A percentile compares a stretch with the other conserved stretches of the same genome.
Conservation (phyloP, 2,113 vertebrate species). For the Channa maculata region DNA sequence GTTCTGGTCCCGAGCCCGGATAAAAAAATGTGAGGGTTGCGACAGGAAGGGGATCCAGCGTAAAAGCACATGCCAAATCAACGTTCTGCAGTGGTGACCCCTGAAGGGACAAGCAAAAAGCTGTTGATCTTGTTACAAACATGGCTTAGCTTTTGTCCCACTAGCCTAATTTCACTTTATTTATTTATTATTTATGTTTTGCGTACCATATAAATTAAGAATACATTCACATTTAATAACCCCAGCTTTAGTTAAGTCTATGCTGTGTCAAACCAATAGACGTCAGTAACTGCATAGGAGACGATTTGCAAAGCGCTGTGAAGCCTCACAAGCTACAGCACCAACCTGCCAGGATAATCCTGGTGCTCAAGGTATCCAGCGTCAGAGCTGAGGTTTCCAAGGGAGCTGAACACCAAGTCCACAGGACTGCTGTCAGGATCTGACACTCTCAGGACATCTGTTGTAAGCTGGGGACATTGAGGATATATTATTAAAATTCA, state of each 20-base stretch:
- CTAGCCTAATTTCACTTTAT: too few relatives aligned
- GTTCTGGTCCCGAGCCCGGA: too few relatives aligned
- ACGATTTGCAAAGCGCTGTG: constrained; percentile 9
- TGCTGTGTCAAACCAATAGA: not conserved
- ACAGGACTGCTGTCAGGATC: constrained; percentile 85
- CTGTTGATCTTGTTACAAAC: too few relatives aligned
- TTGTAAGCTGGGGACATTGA: constrained; percentile 69
- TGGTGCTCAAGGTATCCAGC: constrained; percentile 88
- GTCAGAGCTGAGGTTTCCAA: constrained; percentile 84
- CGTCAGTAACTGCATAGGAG: not conserved
- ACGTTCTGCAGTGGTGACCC: too few relatives aligned
- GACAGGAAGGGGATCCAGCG: too few relatives aligned
- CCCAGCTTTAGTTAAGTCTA: not conserved
- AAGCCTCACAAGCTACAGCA: not conserved
- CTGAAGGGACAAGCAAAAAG: too few relatives aligned
- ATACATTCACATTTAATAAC: not conserved
- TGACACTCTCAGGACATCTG: constrained; percentile 79
- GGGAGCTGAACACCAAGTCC: constrained; percentile 83
- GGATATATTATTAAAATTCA: not conserved
- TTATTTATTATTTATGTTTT: too few relatives aligned
- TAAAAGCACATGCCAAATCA: too few relatives aligned
- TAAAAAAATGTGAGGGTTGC: too few relatives aligned
- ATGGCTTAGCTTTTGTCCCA: too few relatives aligned
- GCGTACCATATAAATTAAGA: too few relatives aligned
- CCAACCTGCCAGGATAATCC: constrained; percentile 71